Evolutionary conservation across 1,140 invertebrate genomes (phyloP).

Genomic region (Teleogryllus occipitalis): DNA sequence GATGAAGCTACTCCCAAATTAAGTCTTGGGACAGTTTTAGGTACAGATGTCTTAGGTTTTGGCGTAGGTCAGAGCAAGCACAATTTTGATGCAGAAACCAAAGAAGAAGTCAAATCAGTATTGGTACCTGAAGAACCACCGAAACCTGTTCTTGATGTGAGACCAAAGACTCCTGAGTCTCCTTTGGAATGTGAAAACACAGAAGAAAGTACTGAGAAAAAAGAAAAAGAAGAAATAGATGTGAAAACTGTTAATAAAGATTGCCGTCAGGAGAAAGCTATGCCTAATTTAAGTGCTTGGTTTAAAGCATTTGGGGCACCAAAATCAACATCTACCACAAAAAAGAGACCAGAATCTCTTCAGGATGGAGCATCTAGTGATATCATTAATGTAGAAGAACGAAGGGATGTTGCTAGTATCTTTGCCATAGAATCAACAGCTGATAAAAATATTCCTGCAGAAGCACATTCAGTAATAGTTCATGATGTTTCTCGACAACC

Average conservation of each 20-base stretch:
- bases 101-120: constrained; percentile 31
- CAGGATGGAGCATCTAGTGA: constrained; percentile 31
- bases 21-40: constrained; percentile 69
- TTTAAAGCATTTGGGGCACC: constrained; percentile 82
- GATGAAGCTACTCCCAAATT: constrained; percentile 63
- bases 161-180: not conserved
- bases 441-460: not conserved
- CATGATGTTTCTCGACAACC: constrained; percentile 7
- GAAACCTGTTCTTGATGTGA: not conserved
- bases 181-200: not conserved
- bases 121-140: constrained; percentile 22
- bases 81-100: constrained; percentile 27
- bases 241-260: constrained; percentile 37
- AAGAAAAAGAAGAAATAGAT: constrained; percentile 31
- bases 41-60: constrained; percentile 40
- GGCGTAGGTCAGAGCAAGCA: constrained; percentile 25
- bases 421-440: not conserved
- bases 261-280: constrained; percentile 52
- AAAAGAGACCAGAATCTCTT: constrained; percentile 31
- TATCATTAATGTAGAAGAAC: not conserved
- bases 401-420: not conserved
- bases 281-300: constrained; percentile 81
- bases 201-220: constrained; percentile 18
- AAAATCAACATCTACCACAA: constrained; percentile 36
- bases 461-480: not conserved